A percentile compares a stretch with the other conserved stretches of the same genome.
phyloP scores from a whole-genome alignment of 2,797 vertebrate species.

The Poliocrania exsul region DNA sequence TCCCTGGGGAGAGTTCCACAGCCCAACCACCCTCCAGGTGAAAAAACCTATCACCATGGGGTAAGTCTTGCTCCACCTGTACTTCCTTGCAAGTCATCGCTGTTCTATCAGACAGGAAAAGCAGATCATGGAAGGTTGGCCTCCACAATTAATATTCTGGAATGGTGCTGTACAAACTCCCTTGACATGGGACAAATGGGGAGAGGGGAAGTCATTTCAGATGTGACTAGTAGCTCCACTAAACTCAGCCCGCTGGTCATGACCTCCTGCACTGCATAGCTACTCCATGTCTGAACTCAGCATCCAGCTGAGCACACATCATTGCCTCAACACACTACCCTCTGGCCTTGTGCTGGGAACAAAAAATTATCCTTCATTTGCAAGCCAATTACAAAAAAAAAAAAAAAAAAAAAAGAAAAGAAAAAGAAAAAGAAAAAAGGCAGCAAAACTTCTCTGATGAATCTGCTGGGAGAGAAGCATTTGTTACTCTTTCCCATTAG shows the following conservation, averaged over 20 bases:
- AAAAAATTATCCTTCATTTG: not conserved
- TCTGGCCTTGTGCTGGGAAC: not conserved
- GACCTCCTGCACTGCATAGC: not conserved
- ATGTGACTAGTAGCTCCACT: not conserved
- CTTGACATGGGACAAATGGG: accelerated
- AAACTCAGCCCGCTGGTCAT: not conserved
- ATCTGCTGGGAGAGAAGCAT: not conserved
- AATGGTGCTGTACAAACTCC: not conserved
- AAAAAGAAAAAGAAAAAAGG: not conserved
- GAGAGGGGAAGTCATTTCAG: not conserved
- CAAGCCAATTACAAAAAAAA: not conserved
- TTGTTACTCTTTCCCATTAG: not conserved
- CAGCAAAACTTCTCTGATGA: not conserved
- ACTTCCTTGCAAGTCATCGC: not conserved
- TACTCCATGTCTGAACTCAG: not conserved
- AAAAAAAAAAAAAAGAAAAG: not conserved
- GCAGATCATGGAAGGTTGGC: not conserved
- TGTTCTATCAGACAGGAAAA: not conserved
- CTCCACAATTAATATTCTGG: not conserved
- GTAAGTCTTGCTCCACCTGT: not conserved
- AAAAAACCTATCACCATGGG: not conserved
- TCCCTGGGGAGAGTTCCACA: not conserved
- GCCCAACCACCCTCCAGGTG: accelerated
- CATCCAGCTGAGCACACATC: not conserved
- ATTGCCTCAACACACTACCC: not conserved